Evolutionary conservation across 2,113 vertebrate species (phyloP).

Genomic region (Delphinapterus leucas): DNA sequence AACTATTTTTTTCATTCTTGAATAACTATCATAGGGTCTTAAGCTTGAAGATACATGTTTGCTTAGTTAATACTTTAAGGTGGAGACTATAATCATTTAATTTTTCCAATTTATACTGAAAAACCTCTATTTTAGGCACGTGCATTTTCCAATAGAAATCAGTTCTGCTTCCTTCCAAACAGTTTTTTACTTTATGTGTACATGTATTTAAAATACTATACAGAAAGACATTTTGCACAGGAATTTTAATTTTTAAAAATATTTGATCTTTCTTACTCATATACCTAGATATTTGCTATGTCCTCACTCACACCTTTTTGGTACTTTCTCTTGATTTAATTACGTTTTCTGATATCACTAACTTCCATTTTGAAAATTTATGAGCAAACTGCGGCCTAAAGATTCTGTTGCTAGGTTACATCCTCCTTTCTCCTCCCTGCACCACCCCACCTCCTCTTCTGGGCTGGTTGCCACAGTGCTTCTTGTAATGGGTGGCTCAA

Average conservation of each 20-base stretch:
- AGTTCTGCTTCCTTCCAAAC: not conserved
- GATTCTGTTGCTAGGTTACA: slow-evolving; percentile 57
- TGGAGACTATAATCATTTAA: not conserved
- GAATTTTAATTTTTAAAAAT: not conserved
- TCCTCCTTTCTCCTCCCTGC: not conserved
- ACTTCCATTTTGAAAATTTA: slow-evolving; percentile 31
- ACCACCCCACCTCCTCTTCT: not conserved
- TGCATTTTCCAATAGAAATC: not conserved
- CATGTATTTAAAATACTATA: slow-evolving; percentile 24
- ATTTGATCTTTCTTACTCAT: not conserved
- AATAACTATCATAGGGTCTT: not conserved
- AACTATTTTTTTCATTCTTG: not conserved
- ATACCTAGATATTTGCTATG: not conserved
- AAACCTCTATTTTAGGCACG: not conserved
- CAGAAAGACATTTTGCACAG: not conserved
- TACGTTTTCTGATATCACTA: slow-evolving; percentile 40
- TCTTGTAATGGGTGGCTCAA: not conserved
- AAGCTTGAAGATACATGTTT: not conserved
- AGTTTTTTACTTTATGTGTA: not conserved
- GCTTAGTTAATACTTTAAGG: not conserved
- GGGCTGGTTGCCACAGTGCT: slow-evolving; percentile 39
- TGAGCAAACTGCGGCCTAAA: slow-evolving; percentile 13
- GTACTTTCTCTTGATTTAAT: not conserved
- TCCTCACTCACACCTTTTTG: not conserved
- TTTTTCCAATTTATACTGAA: not conserved